Evolutionary conservation across 2,888 invertebrate genomes (phyloP).

Genomic region (Diabrotica balteata): DNA sequence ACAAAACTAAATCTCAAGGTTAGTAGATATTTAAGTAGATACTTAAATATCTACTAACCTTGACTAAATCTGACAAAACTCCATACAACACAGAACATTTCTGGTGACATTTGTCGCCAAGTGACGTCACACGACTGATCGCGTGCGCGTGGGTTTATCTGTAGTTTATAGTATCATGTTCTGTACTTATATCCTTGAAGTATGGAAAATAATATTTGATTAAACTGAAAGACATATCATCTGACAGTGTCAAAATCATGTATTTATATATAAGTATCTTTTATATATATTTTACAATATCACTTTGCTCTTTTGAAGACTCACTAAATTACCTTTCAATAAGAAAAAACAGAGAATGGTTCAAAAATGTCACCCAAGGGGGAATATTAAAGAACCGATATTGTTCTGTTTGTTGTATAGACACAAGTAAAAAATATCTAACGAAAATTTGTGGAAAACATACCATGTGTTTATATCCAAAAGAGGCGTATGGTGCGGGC

Average conservation of each 20-base stretch:
- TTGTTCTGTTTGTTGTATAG: slow-evolving; percentile 51
- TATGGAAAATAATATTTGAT: no score
- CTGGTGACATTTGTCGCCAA: no score
- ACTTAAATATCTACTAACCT: no score
- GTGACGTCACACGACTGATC: no score
- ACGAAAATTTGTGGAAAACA: slow-evolving; percentile 52
- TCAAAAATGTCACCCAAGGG: slow-evolving; percentile 30
- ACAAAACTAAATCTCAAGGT: no score
- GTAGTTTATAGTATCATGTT: no score
- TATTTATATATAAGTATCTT: not conserved
- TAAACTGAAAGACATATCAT: not conserved
- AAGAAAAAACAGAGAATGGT: slow-evolving; percentile 33
- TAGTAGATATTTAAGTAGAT: no score
- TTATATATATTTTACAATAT: not conserved
- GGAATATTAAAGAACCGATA: slow-evolving; percentile 42
- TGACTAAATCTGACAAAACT: no score
- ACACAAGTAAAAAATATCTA: slow-evolving; percentile 41
- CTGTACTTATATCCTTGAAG: no score
- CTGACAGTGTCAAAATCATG: slow-evolving; percentile 12
- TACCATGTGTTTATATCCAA: slow-evolving; percentile 49
- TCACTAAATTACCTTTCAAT: slow-evolving; percentile 23
- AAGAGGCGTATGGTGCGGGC: slow-evolving; percentile 41
- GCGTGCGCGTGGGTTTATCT: no score
- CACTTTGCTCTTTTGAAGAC: slow-evolving; percentile 1
- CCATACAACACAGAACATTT: no score